phyloP scores from a whole-genome alignment of 2,888 invertebrate species.

The Arrhopalites spinosus region DNA sequence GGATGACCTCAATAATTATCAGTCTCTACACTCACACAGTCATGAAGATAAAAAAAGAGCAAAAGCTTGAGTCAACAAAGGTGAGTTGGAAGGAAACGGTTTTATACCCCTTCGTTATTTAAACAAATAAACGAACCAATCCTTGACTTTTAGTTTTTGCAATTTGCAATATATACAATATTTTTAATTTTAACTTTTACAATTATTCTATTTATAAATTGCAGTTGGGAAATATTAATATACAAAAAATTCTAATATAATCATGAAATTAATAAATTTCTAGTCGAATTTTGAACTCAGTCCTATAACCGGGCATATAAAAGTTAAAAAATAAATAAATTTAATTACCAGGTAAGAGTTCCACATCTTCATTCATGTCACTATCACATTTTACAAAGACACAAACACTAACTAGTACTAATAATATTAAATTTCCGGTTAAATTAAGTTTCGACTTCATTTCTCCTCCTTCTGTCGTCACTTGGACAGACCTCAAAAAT shows the following conservation, averaged over 20 bases:
- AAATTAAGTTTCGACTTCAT: not conserved
- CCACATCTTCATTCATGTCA: not conserved
- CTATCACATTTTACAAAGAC: not conserved
- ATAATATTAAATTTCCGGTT: not conserved
- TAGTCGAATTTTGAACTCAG: no score
- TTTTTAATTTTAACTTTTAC: no score
- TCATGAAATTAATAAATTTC: no score
- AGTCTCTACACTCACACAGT: not conserved
- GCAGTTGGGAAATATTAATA: no score
- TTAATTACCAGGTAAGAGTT: no score
- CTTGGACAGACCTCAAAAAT: not conserved
- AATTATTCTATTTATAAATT: no score
- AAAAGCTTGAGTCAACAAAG: conserved; percentile 32
- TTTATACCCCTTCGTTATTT: not conserved
- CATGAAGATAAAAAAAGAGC: conserved; percentile 1
- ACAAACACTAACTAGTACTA: not conserved
- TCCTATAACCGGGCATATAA: not conserved
- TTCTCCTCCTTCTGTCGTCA: not conserved
- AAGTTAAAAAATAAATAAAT: no score
- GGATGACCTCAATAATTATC: conserved; percentile 29
- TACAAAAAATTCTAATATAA: no score
- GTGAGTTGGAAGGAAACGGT: conserved; percentile 28
- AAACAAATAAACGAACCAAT: not conserved
- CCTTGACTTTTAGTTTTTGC: no score
- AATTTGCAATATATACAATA: no score